Evolutionary conservation across 2,797 vertebrate species (phyloP).

Genomic region (Phalanger gymnotis): DNA sequence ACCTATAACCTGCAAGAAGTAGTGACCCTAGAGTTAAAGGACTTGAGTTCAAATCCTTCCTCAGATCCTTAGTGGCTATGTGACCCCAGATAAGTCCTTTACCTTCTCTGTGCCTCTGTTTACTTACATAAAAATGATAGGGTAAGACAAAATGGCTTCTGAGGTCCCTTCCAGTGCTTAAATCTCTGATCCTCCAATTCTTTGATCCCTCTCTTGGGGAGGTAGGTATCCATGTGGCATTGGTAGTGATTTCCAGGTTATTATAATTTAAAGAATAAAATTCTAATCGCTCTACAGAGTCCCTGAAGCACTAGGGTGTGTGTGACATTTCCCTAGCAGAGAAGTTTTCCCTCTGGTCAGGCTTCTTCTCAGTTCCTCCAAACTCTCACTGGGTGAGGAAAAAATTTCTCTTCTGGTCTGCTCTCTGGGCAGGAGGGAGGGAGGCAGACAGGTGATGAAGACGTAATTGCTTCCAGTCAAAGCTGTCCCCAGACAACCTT

Average conservation of each 20-base stretch:
- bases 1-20: not conserved
- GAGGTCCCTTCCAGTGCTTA: not conserved
- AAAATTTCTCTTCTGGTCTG: not conserved
- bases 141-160: not conserved
- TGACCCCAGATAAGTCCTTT: not conserved
- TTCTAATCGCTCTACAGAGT: not conserved
- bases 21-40: not conserved
- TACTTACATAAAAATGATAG: not conserved
- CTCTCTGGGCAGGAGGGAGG: not conserved
- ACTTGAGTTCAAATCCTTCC: not conserved
- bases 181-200: not conserved
- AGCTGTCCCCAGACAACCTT: slow-evolving; percentile 42
- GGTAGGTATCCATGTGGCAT: not conserved
- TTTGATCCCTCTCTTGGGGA: not conserved
- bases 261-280: not conserved
- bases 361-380: not conserved
- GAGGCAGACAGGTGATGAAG: not conserved
- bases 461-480: slow-evolving; percentile 29
- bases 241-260: not conserved
- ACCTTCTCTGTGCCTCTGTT: not conserved
- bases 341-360: not conserved
- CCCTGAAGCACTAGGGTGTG: not conserved
- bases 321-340: not conserved
- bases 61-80: not conserved
- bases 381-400: not conserved